A percentile compares a stretch with the other conserved stretches of the same genome.
Evolutionary conservation across 2,113 vertebrate genomes (phyloP).

Genomic region (Microcebus tavaratra): DNA sequence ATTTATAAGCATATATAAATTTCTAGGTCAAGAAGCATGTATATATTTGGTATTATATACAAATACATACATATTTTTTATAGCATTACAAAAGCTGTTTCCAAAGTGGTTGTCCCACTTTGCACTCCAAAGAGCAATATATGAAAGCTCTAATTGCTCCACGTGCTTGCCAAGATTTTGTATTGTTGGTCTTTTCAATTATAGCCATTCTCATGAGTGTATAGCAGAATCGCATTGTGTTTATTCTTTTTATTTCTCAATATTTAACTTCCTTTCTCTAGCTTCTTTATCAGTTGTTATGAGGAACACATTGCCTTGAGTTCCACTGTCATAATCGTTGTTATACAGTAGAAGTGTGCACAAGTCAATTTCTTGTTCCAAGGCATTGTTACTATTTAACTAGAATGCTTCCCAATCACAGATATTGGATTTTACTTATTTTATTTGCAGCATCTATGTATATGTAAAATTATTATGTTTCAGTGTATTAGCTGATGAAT

Average conservation of each 20-base stretch:
- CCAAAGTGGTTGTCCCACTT: neutral
- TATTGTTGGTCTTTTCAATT: neutral
- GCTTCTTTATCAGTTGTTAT: neutral
- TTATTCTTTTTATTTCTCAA: neutral
- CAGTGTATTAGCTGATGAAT: neutral
- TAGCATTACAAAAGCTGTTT: neutral
- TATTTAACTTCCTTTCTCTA: conserved; percentile 6
- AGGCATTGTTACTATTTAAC: neutral
- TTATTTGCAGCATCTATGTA: neutral
- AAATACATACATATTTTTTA: no score
- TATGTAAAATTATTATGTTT: neutral
- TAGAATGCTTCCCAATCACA: neutral
- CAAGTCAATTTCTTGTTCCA: neutral
- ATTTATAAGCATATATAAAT: neutral
- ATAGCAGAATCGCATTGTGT: neutral
- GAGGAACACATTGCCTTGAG: neutral
- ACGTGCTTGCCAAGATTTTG: neutral
- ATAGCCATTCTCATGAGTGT: neutral
- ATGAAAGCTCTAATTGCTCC: neutral
- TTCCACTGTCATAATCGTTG: neutral
- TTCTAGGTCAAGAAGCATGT: neutral
- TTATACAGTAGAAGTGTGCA: neutral
- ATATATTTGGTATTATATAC: neutral
- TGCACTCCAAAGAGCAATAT: neutral
- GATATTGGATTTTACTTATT: neutral